Base-by-base conservation (phyloP, 2,888 invertebrate genomes). In the Penaeus monodon region DNA sequence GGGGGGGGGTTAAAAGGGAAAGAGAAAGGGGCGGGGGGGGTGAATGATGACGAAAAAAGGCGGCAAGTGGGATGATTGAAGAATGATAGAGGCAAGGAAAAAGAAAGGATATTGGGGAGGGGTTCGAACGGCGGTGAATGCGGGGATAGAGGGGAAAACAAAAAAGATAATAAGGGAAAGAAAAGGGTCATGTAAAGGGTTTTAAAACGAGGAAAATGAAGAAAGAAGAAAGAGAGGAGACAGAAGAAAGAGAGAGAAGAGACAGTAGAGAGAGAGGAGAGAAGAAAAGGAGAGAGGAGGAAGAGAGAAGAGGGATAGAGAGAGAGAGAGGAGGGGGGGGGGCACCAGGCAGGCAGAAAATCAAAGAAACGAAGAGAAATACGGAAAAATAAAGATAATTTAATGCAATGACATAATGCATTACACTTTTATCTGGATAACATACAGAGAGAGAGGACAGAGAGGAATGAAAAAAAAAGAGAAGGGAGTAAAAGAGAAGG, bases 171-270 rank as follows among this genome's bases (percentile, higher is more conserved):
- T 44, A 77, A 27, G n/a, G 76, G 65, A 64, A 38, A 76, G 74
- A 76, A 76, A 76, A 38, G 76, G 76, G 65, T 64, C 63, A 38
- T 27, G 73, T 22, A n/a, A 38, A n/a, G 66, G n/a, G 10, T n/a
- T n/a, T n/a, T n/a, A 22, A 33, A 0, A 65, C 8, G 49, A 44
- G 24, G 33, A 22, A 27, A 66, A 44, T 27, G 77, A 84, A n/a
- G 84, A 84, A 66, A 77, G 68, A 77, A 77, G 44, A 44, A 66
- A 83, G 65, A 64, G 83, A 76, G 74, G 65, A n/a, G n/a, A n/a
- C n/a, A n/a, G n/a, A n/a, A n/a, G 83, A 76, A 38, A 83, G 76
- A 76, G 76, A 76, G 64, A 76, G 82, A n/a, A 29, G 24, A 33
- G n/a, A 14, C n/a, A n/a, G n/a, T n/a, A n/a, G 27, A 29, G 12